Percentiles rank a stretch among this genome's conserved stretches.
Evolutionary conservation across 1,140 invertebrate species (phyloP).

Genomic region (Argopecten irradians): DNA sequence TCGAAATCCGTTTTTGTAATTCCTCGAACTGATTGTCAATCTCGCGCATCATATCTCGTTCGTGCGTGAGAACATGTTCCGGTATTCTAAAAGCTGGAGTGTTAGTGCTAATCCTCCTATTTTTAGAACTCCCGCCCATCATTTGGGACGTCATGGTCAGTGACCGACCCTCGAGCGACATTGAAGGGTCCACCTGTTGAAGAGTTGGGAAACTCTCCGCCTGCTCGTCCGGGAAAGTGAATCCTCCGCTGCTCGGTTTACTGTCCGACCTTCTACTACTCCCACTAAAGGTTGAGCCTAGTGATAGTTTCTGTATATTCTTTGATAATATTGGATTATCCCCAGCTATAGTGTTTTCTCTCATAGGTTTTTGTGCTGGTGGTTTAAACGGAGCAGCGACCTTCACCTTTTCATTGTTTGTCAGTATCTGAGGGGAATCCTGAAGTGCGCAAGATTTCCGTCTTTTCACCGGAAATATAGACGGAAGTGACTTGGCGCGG

Average conservation of each 20-base stretch:
- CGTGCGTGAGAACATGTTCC: not conserved
- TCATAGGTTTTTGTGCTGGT: not conserved
- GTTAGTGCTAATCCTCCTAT: not conserved
- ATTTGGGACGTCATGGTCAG: not conserved
- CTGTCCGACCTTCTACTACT: not conserved
- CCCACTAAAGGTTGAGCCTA: not conserved
- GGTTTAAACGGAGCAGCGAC: not conserved
- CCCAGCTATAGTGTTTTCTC: not conserved
- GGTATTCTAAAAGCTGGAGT: not conserved
- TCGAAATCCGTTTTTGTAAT: slow-evolving; percentile 35
- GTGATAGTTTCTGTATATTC: not conserved
- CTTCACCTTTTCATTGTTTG: slow-evolving; percentile 17
- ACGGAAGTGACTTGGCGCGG: slow-evolving; percentile 47
- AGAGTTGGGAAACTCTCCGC: not conserved
- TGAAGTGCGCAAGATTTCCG: slow-evolving; percentile 19
- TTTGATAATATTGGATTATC: not conserved
- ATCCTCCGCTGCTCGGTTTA: not conserved
- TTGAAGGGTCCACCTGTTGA: not conserved
- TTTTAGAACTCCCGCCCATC: not conserved
- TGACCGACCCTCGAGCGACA: not conserved
- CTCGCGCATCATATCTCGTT: slow-evolving; percentile 27
- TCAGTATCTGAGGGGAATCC: slow-evolving; percentile 13
- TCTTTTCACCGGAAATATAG: slow-evolving; percentile 49
- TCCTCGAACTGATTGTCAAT: slow-evolving; percentile 46
- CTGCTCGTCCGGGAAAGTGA: not conserved